These are phyloP conservation scores for Elmis aenea DNA, from an alignment of 2,888 invertebrate species.

Conservation along the genomic window DNA sequence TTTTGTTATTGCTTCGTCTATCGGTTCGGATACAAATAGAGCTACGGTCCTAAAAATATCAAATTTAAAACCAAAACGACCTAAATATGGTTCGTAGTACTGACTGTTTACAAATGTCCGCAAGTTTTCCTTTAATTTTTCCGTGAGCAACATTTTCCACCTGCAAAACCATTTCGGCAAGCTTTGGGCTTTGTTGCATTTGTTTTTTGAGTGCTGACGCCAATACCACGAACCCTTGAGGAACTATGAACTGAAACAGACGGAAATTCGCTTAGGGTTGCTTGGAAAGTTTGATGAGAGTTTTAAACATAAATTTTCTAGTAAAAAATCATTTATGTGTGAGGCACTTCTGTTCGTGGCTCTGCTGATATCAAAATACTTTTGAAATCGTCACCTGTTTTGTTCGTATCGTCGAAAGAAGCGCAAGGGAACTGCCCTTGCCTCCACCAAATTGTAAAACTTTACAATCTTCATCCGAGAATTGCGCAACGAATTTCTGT, in stretches of 20 bases:
- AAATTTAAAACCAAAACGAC: too few species aligned
- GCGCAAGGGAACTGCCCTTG: slow-evolving; percentile 72
- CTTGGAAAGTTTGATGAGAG: too few species aligned
- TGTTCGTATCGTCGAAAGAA: slow-evolving; percentile 53
- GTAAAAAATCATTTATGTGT: too few species aligned
- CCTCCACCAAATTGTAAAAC: slow-evolving; percentile 64
- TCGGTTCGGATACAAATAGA: slow-evolving; percentile 8
- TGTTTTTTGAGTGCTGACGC: slow-evolving; percentile 57
- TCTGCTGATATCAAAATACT: too few species aligned
- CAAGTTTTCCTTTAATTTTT: slow-evolving; percentile 48
- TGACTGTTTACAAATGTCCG: slow-evolving; percentile 51
- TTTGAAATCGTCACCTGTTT: too few species aligned
- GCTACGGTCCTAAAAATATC: slow-evolving; percentile 9
- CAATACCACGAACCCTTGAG: slow-evolving; percentile 68
- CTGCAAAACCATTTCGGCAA: slow-evolving; percentile 49
- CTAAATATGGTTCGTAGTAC: too few species aligned
- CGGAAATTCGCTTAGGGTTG: too few species aligned
- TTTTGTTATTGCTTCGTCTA: slow-evolving; percentile 7
- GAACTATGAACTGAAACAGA: slow-evolving; percentile 52
- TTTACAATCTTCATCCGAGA: slow-evolving; percentile 50
- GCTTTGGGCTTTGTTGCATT: slow-evolving; percentile 46
- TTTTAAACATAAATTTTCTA: too few species aligned
- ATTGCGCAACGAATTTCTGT: slow-evolving; percentile 28
- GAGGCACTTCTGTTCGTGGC: too few species aligned
- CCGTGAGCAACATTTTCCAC: slow-evolving; percentile 52